A percentile compares a stretch with the other conserved stretches of the same genome.
phyloP scores from a whole-genome alignment of 2,113 vertebrate genomes.

The Ochotona curzoniae region DNA sequence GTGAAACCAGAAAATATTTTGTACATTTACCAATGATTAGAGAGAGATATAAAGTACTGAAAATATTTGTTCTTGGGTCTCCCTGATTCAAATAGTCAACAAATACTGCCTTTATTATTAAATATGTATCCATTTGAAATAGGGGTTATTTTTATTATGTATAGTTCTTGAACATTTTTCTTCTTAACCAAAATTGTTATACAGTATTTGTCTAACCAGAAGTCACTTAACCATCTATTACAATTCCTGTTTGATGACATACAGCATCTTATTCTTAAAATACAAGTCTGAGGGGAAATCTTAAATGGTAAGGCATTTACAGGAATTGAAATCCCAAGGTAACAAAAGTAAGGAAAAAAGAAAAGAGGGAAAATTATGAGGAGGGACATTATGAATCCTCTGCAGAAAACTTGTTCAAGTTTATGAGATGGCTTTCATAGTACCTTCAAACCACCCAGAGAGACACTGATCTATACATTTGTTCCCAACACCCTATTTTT shows the following conservation, averaged over 20 bases:
- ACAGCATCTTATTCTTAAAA: conserved; percentile 25
- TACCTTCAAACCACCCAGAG: not conserved
- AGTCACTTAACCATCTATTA: not conserved
- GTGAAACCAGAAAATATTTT: not conserved
- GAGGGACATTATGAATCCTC: not conserved
- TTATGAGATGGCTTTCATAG: accelerated
- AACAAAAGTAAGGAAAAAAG: not conserved
- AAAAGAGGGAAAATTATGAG: not conserved
- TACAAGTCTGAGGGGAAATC: not conserved
- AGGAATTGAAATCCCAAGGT: not conserved
- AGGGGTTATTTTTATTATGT: not conserved
- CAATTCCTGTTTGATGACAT: not conserved
- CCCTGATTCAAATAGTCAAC: not conserved
- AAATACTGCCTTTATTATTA: not conserved
- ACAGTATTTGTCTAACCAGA: not conserved
- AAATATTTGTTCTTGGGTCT: not conserved
- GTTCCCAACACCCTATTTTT: not conserved
- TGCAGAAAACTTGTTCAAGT: not conserved
- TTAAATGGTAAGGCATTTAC: not conserved
- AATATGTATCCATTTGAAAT: not conserved
- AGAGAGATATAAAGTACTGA: not conserved
- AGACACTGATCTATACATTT: not conserved
- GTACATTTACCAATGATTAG: not conserved
- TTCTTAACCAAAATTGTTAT: not conserved
- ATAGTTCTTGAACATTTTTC: not conserved